These are phyloP conservation scores for Ceryle rudis DNA, from an alignment of 2,797 vertebrate genomes.

Conservation along the genomic window DNA sequence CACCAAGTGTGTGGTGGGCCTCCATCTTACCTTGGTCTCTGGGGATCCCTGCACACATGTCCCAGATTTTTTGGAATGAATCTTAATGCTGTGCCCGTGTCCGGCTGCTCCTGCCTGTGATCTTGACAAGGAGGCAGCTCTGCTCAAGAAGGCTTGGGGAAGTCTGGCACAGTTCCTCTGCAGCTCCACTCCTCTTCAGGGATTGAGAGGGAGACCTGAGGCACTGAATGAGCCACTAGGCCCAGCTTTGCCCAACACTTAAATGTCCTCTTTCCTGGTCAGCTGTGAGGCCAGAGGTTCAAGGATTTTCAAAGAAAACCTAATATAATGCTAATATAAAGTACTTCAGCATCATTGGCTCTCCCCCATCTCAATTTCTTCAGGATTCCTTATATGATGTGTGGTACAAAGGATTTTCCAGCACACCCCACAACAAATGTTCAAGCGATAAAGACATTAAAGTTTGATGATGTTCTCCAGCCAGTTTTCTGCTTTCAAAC, in stretches of 20 bases:
- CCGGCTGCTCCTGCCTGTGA: background rate
- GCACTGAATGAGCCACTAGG: background rate
- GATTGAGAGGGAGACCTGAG: background rate
- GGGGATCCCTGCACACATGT: background rate
- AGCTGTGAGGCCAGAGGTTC: background rate
- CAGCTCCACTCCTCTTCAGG: background rate
- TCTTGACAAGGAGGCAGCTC: background rate
- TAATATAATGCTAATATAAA: background rate
- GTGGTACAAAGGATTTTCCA: background rate
- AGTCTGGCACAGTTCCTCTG: background rate
- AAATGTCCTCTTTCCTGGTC: background rate
- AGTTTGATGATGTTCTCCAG: background rate
- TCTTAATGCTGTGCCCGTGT: background rate
- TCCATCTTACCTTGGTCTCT: background rate
- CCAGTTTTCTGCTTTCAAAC: background rate
- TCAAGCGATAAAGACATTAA: background rate
- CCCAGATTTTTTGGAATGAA: background rate
- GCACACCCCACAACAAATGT: background rate
- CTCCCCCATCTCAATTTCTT: background rate
- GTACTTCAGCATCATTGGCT: background rate
- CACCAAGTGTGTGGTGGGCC: background rate
- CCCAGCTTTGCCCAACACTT: background rate
- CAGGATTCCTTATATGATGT: background rate
- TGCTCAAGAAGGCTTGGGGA: background rate
- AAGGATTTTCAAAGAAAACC: background rate